phyloP scores from a whole-genome alignment of 2,113 vertebrate species.

The Daubentonia madagascariensis region DNA sequence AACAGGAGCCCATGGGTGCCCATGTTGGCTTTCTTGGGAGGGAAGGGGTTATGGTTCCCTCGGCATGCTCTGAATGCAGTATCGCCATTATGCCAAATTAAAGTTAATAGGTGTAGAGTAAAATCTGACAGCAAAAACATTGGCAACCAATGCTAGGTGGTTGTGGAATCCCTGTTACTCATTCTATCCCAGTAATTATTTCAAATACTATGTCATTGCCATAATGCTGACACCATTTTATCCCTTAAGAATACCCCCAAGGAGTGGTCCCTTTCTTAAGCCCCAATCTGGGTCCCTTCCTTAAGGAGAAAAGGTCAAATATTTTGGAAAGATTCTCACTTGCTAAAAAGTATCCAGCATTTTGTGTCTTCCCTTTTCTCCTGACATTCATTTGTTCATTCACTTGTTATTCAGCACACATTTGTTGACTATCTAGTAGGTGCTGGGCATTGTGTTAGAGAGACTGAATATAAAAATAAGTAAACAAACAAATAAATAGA shows the following conservation, averaged over 20 bases:
- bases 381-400: background rate
- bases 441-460: background rate
- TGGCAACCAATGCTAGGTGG: background rate
- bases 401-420: background rate
- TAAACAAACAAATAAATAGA: background rate
- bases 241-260: background rate
- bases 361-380: slow-evolving; percentile 9
- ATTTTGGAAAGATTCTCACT: background rate
- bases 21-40: background rate
- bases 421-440: background rate
- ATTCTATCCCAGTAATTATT: background rate
- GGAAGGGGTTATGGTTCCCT: background rate
- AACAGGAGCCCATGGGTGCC: background rate
- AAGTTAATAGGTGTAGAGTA: background rate
- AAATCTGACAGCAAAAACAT: background rate
- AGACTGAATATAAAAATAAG: background rate
- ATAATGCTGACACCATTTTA: background rate
- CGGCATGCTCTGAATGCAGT: background rate
- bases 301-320: background rate
- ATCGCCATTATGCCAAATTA: background rate
- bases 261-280: background rate
- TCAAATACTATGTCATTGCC: background rate
- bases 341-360: background rate
- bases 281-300: background rate
- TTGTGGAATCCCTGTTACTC: slow-evolving; percentile 13